A percentile compares a stretch with the other conserved stretches of the same genome.
Conservation (phyloP, 1,140 invertebrate genomes). For the Meloidogyne hapla region DNA sequence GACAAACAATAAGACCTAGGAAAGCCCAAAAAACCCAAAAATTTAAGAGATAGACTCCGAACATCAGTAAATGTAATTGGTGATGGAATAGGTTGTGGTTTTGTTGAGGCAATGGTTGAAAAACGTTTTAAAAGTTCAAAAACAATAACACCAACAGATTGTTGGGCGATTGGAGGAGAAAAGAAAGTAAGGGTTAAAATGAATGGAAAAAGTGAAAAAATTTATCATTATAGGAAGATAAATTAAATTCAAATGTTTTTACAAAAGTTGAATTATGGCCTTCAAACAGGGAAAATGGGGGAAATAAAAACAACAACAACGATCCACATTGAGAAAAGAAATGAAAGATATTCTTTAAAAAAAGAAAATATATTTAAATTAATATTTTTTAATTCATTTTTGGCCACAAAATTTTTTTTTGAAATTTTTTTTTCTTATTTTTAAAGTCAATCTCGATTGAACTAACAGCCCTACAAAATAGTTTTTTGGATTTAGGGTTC, state of each 20-base stretch:
- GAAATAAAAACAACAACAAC: not conserved
- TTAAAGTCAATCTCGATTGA: too few relatives aligned
- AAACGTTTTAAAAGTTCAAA: conserved; percentile 44
- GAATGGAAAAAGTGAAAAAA: conserved; percentile 3
- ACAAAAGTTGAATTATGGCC: not conserved
- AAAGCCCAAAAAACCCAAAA: not conserved
- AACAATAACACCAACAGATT: not conserved
- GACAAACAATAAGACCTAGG: not conserved
- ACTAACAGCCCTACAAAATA: too few relatives aligned
- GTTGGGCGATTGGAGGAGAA: not conserved
- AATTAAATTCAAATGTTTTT: not conserved
- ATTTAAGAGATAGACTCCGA: conserved; percentile 82
- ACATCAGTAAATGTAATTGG: conserved; percentile 94
- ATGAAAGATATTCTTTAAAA: too few relatives aligned
- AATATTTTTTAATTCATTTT: not conserved
- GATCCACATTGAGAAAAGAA: too few relatives aligned
- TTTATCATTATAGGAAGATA: not conserved
- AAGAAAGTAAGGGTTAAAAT: not conserved
- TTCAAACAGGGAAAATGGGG: not conserved
- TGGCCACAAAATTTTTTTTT: not conserved
- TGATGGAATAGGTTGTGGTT: conserved; percentile 86
- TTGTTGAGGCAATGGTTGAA: conserved; percentile 72
- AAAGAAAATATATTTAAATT: not conserved
- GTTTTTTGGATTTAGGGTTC: too few relatives aligned
- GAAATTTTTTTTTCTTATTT: too few relatives aligned